Evolutionary conservation across 2,113 vertebrate genomes (phyloP).

Genomic region (Pelodiscus sinensis): DNA sequence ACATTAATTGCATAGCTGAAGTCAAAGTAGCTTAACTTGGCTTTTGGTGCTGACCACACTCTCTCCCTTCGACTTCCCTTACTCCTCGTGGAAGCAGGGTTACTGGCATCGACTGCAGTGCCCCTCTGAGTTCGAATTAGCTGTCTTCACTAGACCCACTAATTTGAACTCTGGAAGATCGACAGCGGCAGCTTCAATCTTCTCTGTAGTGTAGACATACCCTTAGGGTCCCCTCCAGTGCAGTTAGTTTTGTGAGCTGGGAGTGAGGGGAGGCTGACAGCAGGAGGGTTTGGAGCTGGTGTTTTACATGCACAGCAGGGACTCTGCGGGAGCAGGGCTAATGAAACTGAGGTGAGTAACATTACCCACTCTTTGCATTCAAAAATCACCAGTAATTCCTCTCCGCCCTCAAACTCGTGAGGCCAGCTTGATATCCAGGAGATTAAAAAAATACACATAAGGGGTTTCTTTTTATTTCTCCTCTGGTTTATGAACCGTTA

Average conservation of each 20-base stretch:
- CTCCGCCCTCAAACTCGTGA: background rate
- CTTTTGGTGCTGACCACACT: too few relatives aligned
- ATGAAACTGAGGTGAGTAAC: background rate
- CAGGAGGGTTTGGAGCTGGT: background rate
- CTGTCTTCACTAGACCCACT: too few relatives aligned
- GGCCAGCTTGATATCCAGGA: background rate
- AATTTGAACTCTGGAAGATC: too few relatives aligned
- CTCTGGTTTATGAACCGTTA: background rate
- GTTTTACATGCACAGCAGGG: background rate
- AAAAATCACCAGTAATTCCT: background rate
- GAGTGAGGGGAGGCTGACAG: background rate
- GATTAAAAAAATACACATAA: background rate
- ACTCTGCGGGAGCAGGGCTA: background rate
- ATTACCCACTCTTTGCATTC: background rate
- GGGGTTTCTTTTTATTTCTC: background rate
- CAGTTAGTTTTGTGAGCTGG: background rate
- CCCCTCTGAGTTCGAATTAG: too few relatives aligned
- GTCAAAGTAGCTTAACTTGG: too few relatives aligned
- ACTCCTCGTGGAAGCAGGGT: too few relatives aligned
- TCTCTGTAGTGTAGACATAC: too few relatives aligned
- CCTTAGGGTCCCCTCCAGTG: background rate
- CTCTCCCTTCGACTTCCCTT: too few relatives aligned
- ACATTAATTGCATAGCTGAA: too few relatives aligned
- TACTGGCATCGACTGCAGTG: too few relatives aligned
- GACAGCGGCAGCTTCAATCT: too few relatives aligned